These are phyloP conservation scores for Trissolcus japonicus DNA, from an alignment of 2,888 invertebrate genomes.

Conservation along the genomic window DNA sequence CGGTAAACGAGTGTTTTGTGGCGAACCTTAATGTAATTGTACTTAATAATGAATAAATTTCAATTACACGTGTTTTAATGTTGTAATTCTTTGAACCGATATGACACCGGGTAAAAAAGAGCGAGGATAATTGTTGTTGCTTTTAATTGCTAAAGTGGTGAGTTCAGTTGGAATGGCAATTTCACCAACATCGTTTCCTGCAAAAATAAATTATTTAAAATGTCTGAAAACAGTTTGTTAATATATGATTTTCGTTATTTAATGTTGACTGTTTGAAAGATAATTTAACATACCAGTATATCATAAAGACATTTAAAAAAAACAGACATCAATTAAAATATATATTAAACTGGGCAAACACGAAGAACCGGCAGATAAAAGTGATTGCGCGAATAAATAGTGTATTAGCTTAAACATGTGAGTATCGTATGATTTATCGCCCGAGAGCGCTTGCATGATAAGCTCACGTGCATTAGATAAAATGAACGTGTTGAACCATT, in stretches of 20 bases:
- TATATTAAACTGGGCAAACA: too few relatives aligned
- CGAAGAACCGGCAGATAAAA: background rate
- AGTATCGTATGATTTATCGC: slow-evolving; percentile 23
- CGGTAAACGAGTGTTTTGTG: background rate
- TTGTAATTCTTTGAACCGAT: background rate
- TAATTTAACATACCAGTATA: too few relatives aligned
- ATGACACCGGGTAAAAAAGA: too few relatives aligned
- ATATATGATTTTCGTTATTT: too few relatives aligned
- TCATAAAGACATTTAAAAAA: background rate
- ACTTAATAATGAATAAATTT: background rate
- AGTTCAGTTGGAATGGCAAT: too few relatives aligned
- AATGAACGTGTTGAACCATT: slow-evolving; percentile 27
- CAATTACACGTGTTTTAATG: background rate
- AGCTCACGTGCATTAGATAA: slow-evolving; percentile 22
- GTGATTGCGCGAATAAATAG: slow-evolving; percentile 14
- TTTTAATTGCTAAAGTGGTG: too few relatives aligned
- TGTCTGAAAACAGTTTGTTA: too few relatives aligned
- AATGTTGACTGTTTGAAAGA: too few relatives aligned
- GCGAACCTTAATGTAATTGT: slow-evolving; percentile 3
- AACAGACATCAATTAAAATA: slow-evolving; percentile 2
- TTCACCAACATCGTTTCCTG: too few relatives aligned
- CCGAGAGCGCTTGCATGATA: slow-evolving; percentile 3
- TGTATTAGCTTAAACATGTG: slow-evolving; percentile 11
- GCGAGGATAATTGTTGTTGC: too few relatives aligned
- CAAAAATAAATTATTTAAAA: too few relatives aligned